phyloP scores from a whole-genome alignment of 2,113 vertebrate species.

The Solenodon paradoxus region DNA sequence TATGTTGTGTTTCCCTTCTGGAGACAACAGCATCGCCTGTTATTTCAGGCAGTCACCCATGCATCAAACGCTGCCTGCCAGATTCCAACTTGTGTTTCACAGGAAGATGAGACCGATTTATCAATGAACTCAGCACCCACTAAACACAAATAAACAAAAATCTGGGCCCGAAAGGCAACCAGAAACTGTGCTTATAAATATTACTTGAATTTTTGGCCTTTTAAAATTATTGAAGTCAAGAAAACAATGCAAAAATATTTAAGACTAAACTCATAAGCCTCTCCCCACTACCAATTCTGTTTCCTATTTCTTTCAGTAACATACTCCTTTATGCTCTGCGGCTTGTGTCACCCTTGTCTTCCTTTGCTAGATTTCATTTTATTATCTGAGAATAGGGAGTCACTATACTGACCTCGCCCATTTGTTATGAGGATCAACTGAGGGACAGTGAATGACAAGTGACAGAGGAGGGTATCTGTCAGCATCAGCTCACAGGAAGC shows the following conservation, averaged over 20 bases:
- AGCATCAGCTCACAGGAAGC: background rate
- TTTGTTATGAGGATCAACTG: background rate
- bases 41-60: background rate
- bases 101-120: slow-evolving; percentile 31
- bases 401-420: background rate
- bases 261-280: background rate
- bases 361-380: background rate
- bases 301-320: background rate
- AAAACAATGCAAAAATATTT: slow-evolving; percentile 17
- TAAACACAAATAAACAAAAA: background rate
- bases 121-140: background rate
- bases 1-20: background rate
- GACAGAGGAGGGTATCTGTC: too few relatives aligned
- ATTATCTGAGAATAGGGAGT: background rate
- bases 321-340: background rate
- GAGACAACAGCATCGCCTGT: background rate
- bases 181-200: slow-evolving; percentile 2
- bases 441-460: background rate
- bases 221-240: background rate
- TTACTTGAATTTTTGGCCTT: background rate
- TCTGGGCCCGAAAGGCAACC: background rate
- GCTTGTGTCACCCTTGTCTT: background rate
- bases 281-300: background rate
- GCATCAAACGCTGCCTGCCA: background rate
- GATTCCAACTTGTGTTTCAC: background rate